These are phyloP conservation scores for Eustalomyia histrio DNA, from an alignment of 2,888 invertebrate species.

Conservation along the genomic window DNA sequence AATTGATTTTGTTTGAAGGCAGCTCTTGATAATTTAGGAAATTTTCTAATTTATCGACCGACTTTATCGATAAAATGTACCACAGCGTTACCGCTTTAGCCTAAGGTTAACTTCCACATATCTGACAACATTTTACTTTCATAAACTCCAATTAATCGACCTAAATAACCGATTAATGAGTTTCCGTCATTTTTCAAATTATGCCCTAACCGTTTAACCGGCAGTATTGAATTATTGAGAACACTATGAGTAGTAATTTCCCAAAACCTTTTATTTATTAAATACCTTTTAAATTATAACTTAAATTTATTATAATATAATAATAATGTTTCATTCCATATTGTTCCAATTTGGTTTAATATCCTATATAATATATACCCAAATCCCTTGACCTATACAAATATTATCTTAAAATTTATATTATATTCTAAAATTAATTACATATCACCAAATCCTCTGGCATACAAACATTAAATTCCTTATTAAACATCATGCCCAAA, in stretches of 20 bases:
- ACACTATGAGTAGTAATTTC: not conserved
- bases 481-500: conserved; percentile 54
- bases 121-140: too few relatives aligned
- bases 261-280: conserved; percentile 14
- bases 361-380: not conserved
- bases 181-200: too few relatives aligned
- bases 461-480: conserved; percentile 33
- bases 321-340: not conserved
- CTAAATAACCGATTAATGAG: too few relatives aligned
- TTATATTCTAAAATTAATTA: not conserved
- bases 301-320: not conserved
- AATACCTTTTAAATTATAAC: not conserved
- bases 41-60: too few relatives aligned
- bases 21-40: too few relatives aligned
- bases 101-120: too few relatives aligned
- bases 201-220: too few relatives aligned
- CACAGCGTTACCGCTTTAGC: too few relatives aligned
- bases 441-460: conserved; percentile 11
- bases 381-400: not conserved
- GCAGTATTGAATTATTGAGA: too few relatives aligned
- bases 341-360: not conserved
- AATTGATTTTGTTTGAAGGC: too few relatives aligned
- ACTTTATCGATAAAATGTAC: too few relatives aligned
- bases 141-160: too few relatives aligned
- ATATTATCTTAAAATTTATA: not conserved